Conservation (phyloP, 2,797 vertebrate species). For the Cirrhinus mrigala region DNA sequence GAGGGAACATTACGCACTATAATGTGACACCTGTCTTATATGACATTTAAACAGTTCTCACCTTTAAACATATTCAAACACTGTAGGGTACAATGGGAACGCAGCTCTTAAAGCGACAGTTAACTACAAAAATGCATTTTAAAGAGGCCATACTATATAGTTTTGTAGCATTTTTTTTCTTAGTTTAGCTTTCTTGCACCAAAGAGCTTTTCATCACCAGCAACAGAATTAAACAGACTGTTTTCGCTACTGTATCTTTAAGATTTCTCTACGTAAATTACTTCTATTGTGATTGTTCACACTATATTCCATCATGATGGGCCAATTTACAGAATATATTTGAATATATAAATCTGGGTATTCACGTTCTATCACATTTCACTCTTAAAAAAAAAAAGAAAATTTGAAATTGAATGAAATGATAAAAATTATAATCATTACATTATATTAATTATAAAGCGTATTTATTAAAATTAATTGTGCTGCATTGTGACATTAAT, state of each 20-base stretch:
- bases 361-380: neutral
- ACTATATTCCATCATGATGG: neutral
- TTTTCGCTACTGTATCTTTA: neutral
- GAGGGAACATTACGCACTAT: neutral
- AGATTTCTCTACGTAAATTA: neutral
- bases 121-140: neutral
- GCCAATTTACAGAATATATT: neutral
- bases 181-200: neutral
- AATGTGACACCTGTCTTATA: neutral
- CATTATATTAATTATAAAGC: too few relatives aligned
- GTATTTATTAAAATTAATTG: neutral
- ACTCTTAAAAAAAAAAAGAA: neutral
- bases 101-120: neutral
- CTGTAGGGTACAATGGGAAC: neutral
- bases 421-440: too few relatives aligned
- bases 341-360: neutral
- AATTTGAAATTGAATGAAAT: neutral
- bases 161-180: neutral
- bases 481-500: neutral
- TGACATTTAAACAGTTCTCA: conserved; percentile 4
- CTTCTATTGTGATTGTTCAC: neutral
- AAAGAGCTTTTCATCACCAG: neutral
- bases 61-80: neutral
- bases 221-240: neutral
- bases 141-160: neutral